Base-by-base conservation (phyloP, 2,888 invertebrate genomes). In the Nysson spinosus region DNA sequence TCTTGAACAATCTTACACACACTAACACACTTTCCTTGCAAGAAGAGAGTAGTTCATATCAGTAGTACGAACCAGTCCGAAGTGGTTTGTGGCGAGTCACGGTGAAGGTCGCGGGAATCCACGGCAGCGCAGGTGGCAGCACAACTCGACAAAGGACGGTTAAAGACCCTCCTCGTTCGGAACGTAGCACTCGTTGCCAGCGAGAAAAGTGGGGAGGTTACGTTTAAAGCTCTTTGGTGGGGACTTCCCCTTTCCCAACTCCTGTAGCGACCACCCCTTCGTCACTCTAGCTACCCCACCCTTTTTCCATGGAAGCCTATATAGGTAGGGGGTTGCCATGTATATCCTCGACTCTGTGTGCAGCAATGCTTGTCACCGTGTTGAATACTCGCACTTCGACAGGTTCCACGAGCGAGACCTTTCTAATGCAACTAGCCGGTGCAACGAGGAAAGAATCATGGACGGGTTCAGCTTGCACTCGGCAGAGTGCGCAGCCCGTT, bases 51-150 rank as follows among this genome's bases (percentile, higher is more conserved):
- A 61, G 55, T 49, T 51, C 42, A 5, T 20, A 40, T 16, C 57
- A 54, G 65, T 34, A 17, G 39, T 43, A 34, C 46, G 56, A n/a
- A 65, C 46, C 49, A 34, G 51, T 44, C 30, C 49, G 57, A 67
- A 72, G 60, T 68, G 64, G 55, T 58, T 46, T 44, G 28, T 62
- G 61, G 61, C 60, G 65, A 72, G 70, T 72, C 61, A 60, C 51
- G 69, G 69, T 49, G 72, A 77, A 75, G 67, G 60, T 69, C 70
- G 71, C 68, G 39, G 63, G 69, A 70, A 75, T 69, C 62, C 72
- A n/a, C n/a, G n/a, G 46, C 68, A 70, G 78, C 77, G 77, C 81
- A 86, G 86, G 83, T 86, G 86, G 86, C 86, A 86, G 85, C 86
- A 86, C 85, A 61, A 78, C 77, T 82, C 83, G 79, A 80, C 58